These are phyloP conservation scores for Heliornis fulica DNA, from an alignment of 2,113 vertebrate species.

Conservation along the genomic window DNA sequence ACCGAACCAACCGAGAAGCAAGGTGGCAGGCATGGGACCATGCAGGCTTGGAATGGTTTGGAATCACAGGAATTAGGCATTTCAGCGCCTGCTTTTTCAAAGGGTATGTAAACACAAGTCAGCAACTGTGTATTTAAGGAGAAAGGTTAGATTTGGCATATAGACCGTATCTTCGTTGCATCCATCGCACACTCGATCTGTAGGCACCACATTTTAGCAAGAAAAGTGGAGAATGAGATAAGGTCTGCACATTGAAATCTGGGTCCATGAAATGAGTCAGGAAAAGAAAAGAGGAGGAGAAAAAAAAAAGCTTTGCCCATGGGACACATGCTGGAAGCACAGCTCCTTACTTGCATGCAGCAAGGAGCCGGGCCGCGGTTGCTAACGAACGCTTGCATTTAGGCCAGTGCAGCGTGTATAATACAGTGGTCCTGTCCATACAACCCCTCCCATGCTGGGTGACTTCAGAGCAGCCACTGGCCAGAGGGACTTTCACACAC, in stretches of 20 bases:
- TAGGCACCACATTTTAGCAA: constrained; percentile 36
- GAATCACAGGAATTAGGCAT: constrained; percentile 41
- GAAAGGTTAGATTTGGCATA: constrained; percentile 66
- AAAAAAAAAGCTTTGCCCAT: not conserved
- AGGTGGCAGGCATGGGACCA: constrained; percentile 2
- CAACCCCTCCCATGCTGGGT: accelerated
- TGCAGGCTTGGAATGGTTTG: constrained; percentile 43
- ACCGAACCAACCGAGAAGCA: not conserved
- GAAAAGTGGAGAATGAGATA: not conserved
- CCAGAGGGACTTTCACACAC: not conserved
- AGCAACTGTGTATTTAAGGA: constrained; percentile 37
- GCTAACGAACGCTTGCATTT: not conserved
- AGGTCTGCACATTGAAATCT: not conserved
- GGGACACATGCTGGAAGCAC: constrained; percentile 32
- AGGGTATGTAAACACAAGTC: constrained; percentile 56
- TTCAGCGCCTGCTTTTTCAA: not conserved
- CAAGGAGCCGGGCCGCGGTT: not conserved
- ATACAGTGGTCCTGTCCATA: not conserved
- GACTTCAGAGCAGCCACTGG: not conserved
- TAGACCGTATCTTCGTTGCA: constrained; percentile 14
- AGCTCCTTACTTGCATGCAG: constrained; percentile 19
- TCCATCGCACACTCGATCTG: not conserved
- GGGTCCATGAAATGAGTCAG: not conserved
- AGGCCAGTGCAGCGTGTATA: not conserved
- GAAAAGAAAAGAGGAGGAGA: accelerated